A percentile compares a stretch with the other conserved stretches of the same genome.
Evolutionary conservation across 2,888 invertebrate genomes (phyloP).

Genomic region (Cerastoderma edule): DNA sequence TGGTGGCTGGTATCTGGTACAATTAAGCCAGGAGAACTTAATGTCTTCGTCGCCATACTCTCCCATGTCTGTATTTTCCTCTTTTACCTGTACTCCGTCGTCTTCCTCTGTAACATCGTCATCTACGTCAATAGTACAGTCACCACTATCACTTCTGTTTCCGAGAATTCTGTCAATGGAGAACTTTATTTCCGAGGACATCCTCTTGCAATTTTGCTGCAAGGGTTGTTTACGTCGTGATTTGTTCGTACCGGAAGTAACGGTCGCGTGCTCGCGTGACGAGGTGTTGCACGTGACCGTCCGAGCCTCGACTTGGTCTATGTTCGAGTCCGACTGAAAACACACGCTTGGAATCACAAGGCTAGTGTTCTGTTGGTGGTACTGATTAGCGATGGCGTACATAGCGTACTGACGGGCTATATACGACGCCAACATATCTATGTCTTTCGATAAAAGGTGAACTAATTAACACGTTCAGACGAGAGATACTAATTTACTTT

Average conservation of each 20-base stretch:
- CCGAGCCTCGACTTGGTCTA: background rate
- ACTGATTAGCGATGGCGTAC: conserved; percentile 46
- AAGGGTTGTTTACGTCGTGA: background rate
- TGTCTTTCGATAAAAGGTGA: conserved; percentile 4
- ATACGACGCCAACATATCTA: conserved; percentile 49
- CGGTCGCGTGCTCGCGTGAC: background rate
- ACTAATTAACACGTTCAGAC: background rate
- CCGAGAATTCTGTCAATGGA: conserved; percentile 71
- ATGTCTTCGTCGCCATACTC: conserved; percentile 37
- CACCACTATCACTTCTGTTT: conserved; percentile 3
- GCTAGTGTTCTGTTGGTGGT: conserved; percentile 13
- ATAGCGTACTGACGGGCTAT: conserved; percentile 50
- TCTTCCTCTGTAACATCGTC: conserved; percentile 17
- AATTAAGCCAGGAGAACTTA: conserved; percentile 80
- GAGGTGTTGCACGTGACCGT: background rate
- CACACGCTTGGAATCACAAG: conserved; percentile 26
- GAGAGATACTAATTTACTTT: too few relatives aligned
- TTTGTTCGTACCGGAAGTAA: too few relatives aligned
- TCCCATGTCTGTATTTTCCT: conserved; percentile 6
- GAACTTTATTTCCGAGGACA: conserved; percentile 62
- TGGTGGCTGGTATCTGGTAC: conserved; percentile 82
- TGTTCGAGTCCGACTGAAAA: conserved; percentile 9
- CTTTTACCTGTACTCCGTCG: background rate
- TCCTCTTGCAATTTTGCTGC: background rate
- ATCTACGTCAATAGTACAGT: background rate